Conservation (phyloP, 2,113 vertebrate species). For the Planiliza haematocheilus region DNA sequence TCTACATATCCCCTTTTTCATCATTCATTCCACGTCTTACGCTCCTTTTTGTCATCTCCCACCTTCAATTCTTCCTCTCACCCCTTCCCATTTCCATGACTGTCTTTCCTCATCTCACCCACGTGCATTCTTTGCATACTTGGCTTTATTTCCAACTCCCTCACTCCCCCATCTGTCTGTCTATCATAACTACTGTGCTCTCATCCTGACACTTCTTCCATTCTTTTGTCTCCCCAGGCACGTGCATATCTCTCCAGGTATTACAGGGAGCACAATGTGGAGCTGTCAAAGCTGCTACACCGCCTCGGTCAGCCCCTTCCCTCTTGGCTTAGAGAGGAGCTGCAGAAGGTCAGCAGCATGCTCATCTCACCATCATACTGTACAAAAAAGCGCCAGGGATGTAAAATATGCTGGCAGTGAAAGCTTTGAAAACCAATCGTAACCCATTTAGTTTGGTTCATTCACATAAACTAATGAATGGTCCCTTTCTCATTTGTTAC, state of each 20-base stretch:
- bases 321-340: conserved; percentile 96
- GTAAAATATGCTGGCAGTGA: no score
- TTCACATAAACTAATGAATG: no score
- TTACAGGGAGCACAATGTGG: conserved; percentile 96
- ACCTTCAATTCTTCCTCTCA: neutral
- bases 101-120: neutral
- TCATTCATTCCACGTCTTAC: neutral
- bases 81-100: neutral
- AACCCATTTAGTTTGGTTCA: no score
- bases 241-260: conserved; percentile 93
- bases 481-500: no score
- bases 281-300: conserved; percentile 95
- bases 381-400: no score
- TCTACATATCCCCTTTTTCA: conserved; percentile 9
- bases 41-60: conserved; percentile 5
- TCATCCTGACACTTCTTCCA: neutral
- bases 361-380: neutral
- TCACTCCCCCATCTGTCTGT: neutral
- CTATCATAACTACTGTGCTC: neutral
- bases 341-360: conserved; percentile 93
- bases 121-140: conserved; percentile 3
- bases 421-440: no score
- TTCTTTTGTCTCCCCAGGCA: conserved; percentile 81
- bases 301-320: conserved; percentile 94
- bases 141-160: conserved; percentile 11